Base-by-base conservation (phyloP, 2,113 vertebrate genomes). In the Paradisaea rubra region DNA sequence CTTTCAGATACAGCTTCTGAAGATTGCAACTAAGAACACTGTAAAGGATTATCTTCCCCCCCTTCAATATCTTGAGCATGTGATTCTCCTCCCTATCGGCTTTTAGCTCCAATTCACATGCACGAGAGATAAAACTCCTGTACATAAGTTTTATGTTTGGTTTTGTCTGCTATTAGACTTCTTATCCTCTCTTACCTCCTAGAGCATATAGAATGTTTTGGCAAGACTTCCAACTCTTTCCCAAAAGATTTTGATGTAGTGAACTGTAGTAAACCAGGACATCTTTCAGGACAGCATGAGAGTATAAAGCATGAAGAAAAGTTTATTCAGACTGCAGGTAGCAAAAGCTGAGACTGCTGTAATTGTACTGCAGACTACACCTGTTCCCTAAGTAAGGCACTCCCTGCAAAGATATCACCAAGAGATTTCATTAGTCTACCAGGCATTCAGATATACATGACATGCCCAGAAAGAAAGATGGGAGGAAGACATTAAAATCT, bases 211-310 rank as follows among this genome's bases (percentile, higher is more conserved):
- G 83, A 37, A 90, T 74, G 66, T 93, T 94, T 94, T 92, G 72
- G 72, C 81, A 95, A 95, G 74, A 93, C 91, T 89, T 91, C 96
- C 87, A 96, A 89, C 79, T 89, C 81, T 94, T 86, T 91, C 91
- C 77, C 81, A 66, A 86, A 93, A 96, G 78, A 89, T 56, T 89
- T 49, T 53, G 70, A 89, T 84, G 81, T 54, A 92, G 86, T 80
- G 72, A 96, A 88, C 89, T 88, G 92, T 10, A 91, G 93, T 85
- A 84, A 91, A 91, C 31, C 77, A 73, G 88, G 79, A 71, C 90
- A 89, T 94, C 94, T 94, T 91, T 95, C 94, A 92, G 93, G 89
- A 91, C 89, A 96, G 94, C 85, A 94, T 73, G 87, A 96, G 52
- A 74, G 88, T 56, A 93, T 80, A 92, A 95, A 91, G 94, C 87